A percentile compares a stretch with the other conserved stretches of the same genome.
phyloP scores from a whole-genome alignment of 2,113 vertebrate genomes.

The Syrmaticus mikado region DNA sequence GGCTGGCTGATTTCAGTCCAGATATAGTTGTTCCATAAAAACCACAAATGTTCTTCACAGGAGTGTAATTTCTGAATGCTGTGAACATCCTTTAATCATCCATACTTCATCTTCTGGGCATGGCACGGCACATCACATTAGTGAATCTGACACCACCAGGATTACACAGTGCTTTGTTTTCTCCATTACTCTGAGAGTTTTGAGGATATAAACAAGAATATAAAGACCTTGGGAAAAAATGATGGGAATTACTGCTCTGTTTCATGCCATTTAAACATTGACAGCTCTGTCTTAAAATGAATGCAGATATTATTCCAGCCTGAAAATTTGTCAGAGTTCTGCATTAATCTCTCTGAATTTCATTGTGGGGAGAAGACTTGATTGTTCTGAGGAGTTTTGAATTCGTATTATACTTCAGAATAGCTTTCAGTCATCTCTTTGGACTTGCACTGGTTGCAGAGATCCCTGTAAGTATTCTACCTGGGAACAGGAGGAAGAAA shows the following conservation, averaged over 20 bases:
- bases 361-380: not conserved
- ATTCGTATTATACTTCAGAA: not conserved
- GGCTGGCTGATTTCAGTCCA: not conserved
- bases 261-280: constrained; percentile 21
- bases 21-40: not conserved
- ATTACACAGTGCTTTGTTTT: not conserved
- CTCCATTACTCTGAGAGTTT: not conserved
- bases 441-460: not conserved
- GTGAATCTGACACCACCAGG: not conserved
- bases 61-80: not conserved
- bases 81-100: constrained; percentile 18
- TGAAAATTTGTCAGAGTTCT: not conserved
- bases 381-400: not conserved
- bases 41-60: not conserved
- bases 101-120: not conserved
- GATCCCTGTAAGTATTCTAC: not conserved
- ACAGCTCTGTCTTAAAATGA: constrained; percentile 11
- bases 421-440: not conserved
- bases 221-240: constrained; percentile 25
- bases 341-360: not conserved
- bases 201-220: constrained; percentile 18
- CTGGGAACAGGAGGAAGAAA: not conserved
- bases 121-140: not conserved
- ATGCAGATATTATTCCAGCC: not conserved
- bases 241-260: constrained; percentile 9